A percentile compares a stretch with the other conserved stretches of the same genome.
Evolutionary conservation across 2,888 invertebrate genomes (phyloP).

Genomic region (Macrosiphum euphorbiae): DNA sequence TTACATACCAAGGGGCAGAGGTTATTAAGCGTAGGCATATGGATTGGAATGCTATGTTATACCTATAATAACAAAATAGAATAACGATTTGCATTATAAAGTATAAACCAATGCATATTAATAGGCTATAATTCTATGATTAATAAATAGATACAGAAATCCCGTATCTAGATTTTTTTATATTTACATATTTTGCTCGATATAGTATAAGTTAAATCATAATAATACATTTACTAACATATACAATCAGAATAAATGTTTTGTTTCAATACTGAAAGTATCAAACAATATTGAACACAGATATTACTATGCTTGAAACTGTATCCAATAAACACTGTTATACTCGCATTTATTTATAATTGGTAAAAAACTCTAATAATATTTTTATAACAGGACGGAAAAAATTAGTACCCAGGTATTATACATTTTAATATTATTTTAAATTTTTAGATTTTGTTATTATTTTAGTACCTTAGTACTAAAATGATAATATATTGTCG

Average conservation of each 20-base stretch:
- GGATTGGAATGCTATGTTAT: too few species aligned
- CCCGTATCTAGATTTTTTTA: not conserved
- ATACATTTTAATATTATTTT: not conserved
- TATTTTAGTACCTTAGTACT: not conserved
- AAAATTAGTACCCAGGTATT: not conserved
- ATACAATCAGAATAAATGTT: not conserved
- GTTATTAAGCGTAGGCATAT: too few species aligned
- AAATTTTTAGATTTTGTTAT: not conserved
- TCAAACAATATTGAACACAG: not conserved
- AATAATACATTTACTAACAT: not conserved
- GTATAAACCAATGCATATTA: not conserved
- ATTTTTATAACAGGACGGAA: not conserved
- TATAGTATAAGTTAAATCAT: not conserved
- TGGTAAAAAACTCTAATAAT: not conserved
- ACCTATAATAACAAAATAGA: not conserved
- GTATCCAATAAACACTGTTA: not conserved
- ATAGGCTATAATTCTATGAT: not conserved
- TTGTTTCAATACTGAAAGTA: not conserved
- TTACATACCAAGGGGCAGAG: too few species aligned
- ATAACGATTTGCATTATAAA: not conserved
- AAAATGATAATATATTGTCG: not conserved
- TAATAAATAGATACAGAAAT: not conserved
- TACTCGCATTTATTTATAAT: not conserved
- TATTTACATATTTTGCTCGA: not conserved
- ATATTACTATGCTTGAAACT: not conserved